A percentile compares a stretch with the other conserved stretches of the same genome.
phyloP scores from a whole-genome alignment of 2,797 vertebrate species.

The Falco cherrug region DNA sequence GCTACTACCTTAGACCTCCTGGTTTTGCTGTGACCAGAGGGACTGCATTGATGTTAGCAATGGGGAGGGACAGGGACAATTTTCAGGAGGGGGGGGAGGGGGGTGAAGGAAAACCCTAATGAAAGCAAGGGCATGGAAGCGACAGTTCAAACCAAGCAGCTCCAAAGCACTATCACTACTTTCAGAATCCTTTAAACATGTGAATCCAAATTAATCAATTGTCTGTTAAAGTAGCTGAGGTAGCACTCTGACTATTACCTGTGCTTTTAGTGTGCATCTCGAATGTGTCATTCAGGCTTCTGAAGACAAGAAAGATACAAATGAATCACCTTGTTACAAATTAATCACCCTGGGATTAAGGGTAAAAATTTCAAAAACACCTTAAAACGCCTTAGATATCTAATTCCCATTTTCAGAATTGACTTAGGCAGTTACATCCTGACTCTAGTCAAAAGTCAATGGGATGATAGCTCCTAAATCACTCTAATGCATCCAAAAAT shows the following conservation, averaged over 20 bases:
- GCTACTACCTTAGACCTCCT: background rate
- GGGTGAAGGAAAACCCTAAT: background rate
- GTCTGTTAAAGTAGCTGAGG: constrained; percentile 70
- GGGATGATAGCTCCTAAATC: constrained; percentile 53
- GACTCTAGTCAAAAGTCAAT: constrained; percentile 52
- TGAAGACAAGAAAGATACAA: constrained; percentile 40
- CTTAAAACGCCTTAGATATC: constrained; percentile 60
- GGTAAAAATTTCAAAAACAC: constrained; percentile 63
- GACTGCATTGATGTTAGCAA: background rate
- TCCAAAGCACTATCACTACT: constrained; percentile 11
- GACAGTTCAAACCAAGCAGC: constrained; percentile 11
- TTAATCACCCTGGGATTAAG: constrained; percentile 54
- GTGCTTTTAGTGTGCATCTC: constrained; percentile 58
- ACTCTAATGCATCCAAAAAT: constrained; percentile 48
- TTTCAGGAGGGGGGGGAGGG: background rate
- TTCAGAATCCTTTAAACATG: constrained; percentile 36
- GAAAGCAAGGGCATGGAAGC: background rate
- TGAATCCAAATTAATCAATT: constrained; percentile 69
- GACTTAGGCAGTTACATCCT: constrained; percentile 43
- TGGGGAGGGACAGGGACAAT: background rate
- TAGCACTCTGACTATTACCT: constrained; percentile 60
- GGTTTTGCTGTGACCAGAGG: background rate
- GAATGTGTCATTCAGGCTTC: constrained; percentile 57
- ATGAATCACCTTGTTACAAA: constrained; percentile 64
- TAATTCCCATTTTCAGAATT: constrained; percentile 64